Conservation (phyloP, 1,140 invertebrate species). For the Heliothis subflexa region DNA sequence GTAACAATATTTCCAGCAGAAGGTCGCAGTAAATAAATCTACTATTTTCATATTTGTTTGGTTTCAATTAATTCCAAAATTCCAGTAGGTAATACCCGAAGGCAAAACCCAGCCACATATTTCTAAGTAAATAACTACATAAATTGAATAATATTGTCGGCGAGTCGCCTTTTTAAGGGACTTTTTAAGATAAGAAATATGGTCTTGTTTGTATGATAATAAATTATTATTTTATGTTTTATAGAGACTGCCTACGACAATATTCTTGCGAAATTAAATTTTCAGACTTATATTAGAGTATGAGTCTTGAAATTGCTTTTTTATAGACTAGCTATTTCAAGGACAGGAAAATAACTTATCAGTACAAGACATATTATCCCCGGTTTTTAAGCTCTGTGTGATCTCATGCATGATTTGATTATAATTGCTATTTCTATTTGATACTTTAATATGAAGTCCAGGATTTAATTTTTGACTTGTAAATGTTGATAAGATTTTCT, state of each 20-base stretch:
- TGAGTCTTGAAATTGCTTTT: neutral
- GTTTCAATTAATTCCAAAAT: neutral
- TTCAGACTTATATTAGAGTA: neutral
- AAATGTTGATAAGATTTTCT: too few relatives aligned
- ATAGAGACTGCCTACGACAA: neutral
- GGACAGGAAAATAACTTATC: too few relatives aligned
- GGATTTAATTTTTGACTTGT: too few relatives aligned
- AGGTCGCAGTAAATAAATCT: too few relatives aligned
- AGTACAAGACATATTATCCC: too few relatives aligned
- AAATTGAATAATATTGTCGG: constrained; percentile 4
- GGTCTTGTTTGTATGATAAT: constrained; percentile 6
- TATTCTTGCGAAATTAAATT: constrained; percentile 32
- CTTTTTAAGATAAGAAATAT: constrained; percentile 14
- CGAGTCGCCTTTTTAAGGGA: neutral
- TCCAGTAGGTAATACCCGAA: neutral
- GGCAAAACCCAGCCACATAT: neutral
- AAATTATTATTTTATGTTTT: constrained; percentile 17
- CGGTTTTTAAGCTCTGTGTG: too few relatives aligned
- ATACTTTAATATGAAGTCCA: too few relatives aligned
- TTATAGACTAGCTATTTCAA: too few relatives aligned
- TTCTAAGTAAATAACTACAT: neutral
- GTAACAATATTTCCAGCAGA: too few relatives aligned
- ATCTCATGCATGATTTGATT: too few relatives aligned
- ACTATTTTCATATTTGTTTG: neutral
- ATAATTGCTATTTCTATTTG: too few relatives aligned